Base-by-base conservation (phyloP, 2,888 invertebrate genomes). In the Keiferia lycopersicella region DNA sequence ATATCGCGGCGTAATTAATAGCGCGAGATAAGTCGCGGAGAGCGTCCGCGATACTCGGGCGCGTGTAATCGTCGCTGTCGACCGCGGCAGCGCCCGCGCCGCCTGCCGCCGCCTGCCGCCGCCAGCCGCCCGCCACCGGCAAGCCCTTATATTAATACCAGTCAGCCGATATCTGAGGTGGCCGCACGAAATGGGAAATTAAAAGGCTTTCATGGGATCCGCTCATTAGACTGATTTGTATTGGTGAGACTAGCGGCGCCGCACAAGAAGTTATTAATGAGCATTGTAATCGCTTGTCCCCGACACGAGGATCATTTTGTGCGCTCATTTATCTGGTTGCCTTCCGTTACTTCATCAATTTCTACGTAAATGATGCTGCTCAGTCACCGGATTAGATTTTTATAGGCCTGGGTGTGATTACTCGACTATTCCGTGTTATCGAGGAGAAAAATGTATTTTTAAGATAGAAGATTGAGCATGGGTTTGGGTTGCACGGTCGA, bases 1-100 rank as follows among this genome's bases (percentile, higher is more conserved):
- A 86, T 90, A 90, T 88, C 90, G 84, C 79, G 76, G 79, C 79
- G 84, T 91, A 91, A 91, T 91, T 90, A 91, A 91, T 91, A 91
- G 89, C 81, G 76, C 73, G 77, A 84, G 91, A 91, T 91, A 91
- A 88, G 86, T 86, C 73, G 80, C 76, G 75, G 80, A 80, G 87
- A 81, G 82, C 81, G 81, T 73, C 81, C 72, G 84, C 80, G 84
- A 83, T 86, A 83, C 80, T 81, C 80, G 73, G 61, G 34, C 50
- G 74, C 80, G 78, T 75, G 81, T 86, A 86, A 87, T 87, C 86
- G 86, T 73, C 76, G 83, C 77, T 77, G 86, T 84, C 82, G 84
- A 82, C 84, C 81, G 82, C 85, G 80, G 80, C 79, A 81, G 84
- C 82, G 41, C 20, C 16, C 80, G 79, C 79, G 81, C 86, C 84